Base-by-base conservation (phyloP, 2,113 vertebrate genomes). In the Trematomus loennbergii region DNA sequence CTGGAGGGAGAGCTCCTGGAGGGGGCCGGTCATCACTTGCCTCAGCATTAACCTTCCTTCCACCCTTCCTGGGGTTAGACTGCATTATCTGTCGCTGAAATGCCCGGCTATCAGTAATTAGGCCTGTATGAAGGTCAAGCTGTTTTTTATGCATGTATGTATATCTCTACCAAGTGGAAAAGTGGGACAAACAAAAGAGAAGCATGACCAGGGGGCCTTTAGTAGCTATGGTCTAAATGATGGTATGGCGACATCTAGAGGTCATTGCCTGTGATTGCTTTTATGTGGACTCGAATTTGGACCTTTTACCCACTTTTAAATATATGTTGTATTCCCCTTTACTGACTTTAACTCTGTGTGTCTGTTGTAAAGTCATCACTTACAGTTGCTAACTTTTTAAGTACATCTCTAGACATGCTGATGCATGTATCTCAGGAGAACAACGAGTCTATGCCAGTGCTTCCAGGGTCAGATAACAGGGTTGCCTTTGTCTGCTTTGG, bases 1-100 rank as follows among this genome's bases (percentile, higher is more conserved):
- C 43, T 82, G n/a, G 46, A 83, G 53, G 22, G 46, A 83, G 53
- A 73, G 45, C 81, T 79, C 78, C 81, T 73, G 72, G 20, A 88
- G 88, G 72, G 77, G 85, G 84, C 76, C 67, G 67, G 70, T 80
- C 65, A 22, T 10, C 40, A n/a, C 36, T 12, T 71, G 36, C 70
- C 81, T 87, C 73, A 72, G 63, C 52, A 73, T 69, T 60, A 76
- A 62, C 68, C 63, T 79, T 77, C 43, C 71, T 54, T 83, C 69
- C 20, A 16, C 75, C 59, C 73, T 84, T 78, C 46, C 77, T 52
- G 49, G n/a, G 62, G 49, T 74, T 70, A 16, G 53, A 54, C 16
- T 60, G 62, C 40, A 54, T 78, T 55, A 70, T 50, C 58, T 75
- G 29, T 50, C 2, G 6, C 25, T 78, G 55, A 59, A 60, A 53